Base-by-base conservation (phyloP, 2,797 vertebrate genomes). In the Pseudochirops cupreus region DNA sequence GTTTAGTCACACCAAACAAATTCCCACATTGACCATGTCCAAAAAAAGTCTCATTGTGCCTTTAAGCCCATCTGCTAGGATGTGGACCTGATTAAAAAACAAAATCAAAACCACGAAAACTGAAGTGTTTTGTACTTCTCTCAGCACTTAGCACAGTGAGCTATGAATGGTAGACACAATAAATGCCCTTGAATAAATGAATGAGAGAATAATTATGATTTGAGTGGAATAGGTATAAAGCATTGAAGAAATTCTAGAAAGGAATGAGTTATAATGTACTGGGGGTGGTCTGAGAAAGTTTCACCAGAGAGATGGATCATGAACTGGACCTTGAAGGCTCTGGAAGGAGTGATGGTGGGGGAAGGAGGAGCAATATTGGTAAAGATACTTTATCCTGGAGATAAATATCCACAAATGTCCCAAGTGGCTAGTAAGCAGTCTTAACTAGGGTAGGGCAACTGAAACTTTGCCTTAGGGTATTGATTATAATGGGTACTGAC, bases 201-300 rank as follows among this genome's bases (percentile, higher is more conserved):
- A 82, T 24, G 39, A 39, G 46, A 39, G 3, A 46, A 24, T 82
- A 7, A 82, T 39, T 46, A 46, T 82, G 18, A 46, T 0, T 82
- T 39, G 18, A 82, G 21, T 26, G 7, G 74, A 46, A 82, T 9
- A 46, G 7, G 74, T 82, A 39, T 46, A 26, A 55, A 91, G 46
- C n/a, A 82, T 7, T 14, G 52, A 91, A 91, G 91, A 12, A 50
- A 50, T 91, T 91, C 58, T 96, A 94, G 91, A 24, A 53, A 93
- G 90, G 82, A 74, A 55, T 46, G 10, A 6, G 10, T 92, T 94
- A 82, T 9, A n/a, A 53, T 94, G 14, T 56, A 14, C 91, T 89
- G 52, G 46, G 53, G 28, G 33, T 18, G 39, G 21, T n/a, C 87
- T 56, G 21, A 54, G 82, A 54, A 21, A 50, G 39, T 0, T 24